Percentiles rank a stretch among this genome's conserved stretches.
Conservation (phyloP, 2,888 invertebrate genomes). For the Sarcophaga variegata region DNA sequence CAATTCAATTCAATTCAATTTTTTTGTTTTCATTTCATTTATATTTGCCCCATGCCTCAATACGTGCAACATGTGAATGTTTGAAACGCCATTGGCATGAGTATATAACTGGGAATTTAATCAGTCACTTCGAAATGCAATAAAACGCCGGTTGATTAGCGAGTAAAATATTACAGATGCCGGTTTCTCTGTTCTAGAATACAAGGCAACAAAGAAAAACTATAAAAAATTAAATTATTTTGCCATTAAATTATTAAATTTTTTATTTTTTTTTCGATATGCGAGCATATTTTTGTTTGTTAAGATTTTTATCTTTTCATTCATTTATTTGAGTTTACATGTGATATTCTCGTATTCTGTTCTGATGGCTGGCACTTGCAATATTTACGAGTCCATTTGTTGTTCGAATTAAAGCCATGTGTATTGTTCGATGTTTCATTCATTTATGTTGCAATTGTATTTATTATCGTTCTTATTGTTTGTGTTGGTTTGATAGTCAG, state of each 20-base stretch:
- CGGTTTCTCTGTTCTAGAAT: not conserved
- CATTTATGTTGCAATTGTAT: conserved; percentile 16
- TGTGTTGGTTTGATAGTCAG: conserved; percentile 40
- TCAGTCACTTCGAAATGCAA: conserved; percentile 33
- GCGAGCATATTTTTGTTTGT: conserved; percentile 11
- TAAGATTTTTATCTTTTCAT: conserved; percentile 21
- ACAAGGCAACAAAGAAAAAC: conserved; percentile 13
- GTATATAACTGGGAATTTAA: conserved; percentile 26
- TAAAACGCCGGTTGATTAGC: conserved; percentile 55
- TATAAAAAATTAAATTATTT: conserved; percentile 3
- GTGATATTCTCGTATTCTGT: not conserved
- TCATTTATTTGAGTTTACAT: not conserved
- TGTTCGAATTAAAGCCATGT: not conserved
- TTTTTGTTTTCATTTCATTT: not conserved
- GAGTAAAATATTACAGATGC: conserved; percentile 36
- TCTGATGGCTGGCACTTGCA: not conserved
- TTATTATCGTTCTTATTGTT: not conserved
- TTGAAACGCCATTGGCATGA: not conserved
- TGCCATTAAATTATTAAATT: conserved; percentile 32
- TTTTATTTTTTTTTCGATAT: conserved; percentile 13
- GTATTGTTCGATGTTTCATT: not conserved
- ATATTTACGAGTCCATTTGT: not conserved
- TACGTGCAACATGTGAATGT: conserved; percentile 42
- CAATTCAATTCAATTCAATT: not conserved
- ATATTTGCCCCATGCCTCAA: conserved; percentile 18